Percentiles rank a stretch among this genome's conserved stretches.
phyloP scores from a whole-genome alignment of 2,888 invertebrate genomes.

The Drosophila atripex region DNA sequence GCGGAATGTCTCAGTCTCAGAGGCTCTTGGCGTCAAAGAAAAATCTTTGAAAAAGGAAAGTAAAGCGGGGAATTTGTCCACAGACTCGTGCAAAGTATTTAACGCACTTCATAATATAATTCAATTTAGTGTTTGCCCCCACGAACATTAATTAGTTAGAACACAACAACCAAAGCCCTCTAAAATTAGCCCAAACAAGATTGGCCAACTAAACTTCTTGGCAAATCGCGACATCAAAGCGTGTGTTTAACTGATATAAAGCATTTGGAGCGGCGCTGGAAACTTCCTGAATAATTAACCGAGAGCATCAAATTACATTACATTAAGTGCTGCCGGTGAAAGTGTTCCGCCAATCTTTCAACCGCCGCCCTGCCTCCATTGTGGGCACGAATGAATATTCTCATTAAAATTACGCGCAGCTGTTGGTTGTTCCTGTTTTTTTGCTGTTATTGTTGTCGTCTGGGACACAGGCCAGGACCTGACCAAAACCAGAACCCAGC shows the following conservation, averaged over 20 bases:
- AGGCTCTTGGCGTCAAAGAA: constrained; percentile 10
- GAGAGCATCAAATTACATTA: constrained; percentile 71
- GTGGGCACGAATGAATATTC: constrained; percentile 70
- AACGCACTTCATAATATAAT: constrained; percentile 14
- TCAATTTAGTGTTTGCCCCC: constrained; percentile 20
- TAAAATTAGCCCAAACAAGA: constrained; percentile 22
- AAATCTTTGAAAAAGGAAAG: constrained; percentile 3
- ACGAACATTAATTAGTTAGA: constrained; percentile 14
- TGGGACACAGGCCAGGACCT: constrained; percentile 12
- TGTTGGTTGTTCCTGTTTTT: constrained; percentile 38
- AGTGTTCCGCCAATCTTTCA: constrained; percentile 59
- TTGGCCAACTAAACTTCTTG: constrained; percentile 20
- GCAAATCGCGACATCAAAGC: constrained; percentile 36
- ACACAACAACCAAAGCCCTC: constrained; percentile 2
- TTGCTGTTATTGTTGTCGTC: constrained; percentile 7
- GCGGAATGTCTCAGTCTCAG: constrained; percentile 32
- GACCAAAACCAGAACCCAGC: constrained; percentile 30
- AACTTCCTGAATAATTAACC: constrained; percentile 71
- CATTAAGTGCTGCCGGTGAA: constrained; percentile 63
- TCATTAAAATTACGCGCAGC: constrained; percentile 72
- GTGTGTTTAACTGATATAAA: constrained; percentile 34
- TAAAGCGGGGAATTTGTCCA: not conserved
- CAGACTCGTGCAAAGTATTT: not conserved
- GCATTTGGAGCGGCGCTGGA: constrained; percentile 5
- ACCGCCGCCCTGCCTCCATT: constrained; percentile 66